These are phyloP conservation scores for Puma concolor DNA, from an alignment of 2,113 vertebrate genomes.

Conservation along the genomic window DNA sequence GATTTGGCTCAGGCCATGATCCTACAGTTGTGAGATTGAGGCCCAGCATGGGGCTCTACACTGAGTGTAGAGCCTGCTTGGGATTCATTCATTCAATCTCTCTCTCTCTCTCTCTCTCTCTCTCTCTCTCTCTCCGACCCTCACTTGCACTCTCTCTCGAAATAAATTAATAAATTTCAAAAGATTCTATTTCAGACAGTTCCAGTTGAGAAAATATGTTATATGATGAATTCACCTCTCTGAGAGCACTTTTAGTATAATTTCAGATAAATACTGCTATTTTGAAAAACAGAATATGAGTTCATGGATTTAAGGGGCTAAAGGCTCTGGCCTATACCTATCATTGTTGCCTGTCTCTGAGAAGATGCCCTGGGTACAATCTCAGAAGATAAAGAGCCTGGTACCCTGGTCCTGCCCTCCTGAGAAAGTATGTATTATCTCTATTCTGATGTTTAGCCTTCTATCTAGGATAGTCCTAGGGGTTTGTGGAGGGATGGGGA, in stretches of 20 bases:
- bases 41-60: no score
- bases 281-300: conserved; percentile 11
- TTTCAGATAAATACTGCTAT: background rate
- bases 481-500: background rate
- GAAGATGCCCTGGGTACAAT: background rate
- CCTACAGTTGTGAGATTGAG: no score
- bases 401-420: background rate
- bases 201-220: background rate
- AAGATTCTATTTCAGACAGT: background rate
- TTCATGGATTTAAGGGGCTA: background rate
- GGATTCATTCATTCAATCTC: no score
- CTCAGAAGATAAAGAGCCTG: background rate
- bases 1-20: no score
- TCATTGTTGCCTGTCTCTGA: background rate
- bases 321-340: background rate
- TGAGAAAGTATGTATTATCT: background rate
- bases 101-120: no score
- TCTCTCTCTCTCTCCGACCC: no score
- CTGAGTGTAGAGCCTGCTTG: no score
- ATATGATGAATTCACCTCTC: background rate
- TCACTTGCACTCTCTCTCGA: no score
- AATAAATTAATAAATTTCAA: background rate
- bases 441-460: background rate
- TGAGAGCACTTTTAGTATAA: background rate
- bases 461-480: background rate